phyloP scores from a whole-genome alignment of 2,888 invertebrate genomes.

The Dysmachus trigonus region DNA sequence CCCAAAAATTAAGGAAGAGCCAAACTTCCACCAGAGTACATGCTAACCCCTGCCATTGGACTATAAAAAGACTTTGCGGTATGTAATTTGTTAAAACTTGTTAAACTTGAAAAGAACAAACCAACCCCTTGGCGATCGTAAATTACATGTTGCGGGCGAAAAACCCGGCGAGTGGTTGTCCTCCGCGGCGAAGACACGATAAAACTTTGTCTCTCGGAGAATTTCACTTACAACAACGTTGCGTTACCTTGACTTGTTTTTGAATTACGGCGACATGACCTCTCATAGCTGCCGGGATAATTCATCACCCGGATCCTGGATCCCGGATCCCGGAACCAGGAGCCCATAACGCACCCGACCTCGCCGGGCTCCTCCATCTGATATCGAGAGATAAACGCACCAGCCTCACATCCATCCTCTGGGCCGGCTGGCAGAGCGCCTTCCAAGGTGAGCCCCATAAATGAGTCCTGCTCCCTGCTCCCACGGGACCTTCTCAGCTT shows the following conservation, averaged over 20 bases:
- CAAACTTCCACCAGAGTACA: neutral
- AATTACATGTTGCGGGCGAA: neutral
- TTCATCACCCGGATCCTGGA: constrained; percentile 15
- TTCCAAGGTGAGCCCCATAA: neutral
- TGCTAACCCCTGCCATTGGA: neutral
- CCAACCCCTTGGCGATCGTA: neutral
- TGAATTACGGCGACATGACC: constrained; percentile 13
- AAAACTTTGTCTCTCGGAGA: neutral
- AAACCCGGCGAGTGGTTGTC: neutral
- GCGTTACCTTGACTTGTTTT: neutral
- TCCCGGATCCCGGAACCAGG: too few species aligned
- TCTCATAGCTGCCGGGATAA: neutral
- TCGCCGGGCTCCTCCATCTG: neutral
- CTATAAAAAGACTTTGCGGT: neutral
- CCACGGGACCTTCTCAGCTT: neutral
- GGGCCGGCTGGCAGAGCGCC: too few species aligned
- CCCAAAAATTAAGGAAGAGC: neutral
- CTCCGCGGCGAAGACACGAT: neutral
- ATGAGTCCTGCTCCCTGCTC: neutral
- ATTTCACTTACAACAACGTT: constrained; percentile 24
- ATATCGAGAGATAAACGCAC: constrained; percentile 5
- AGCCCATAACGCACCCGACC: neutral
- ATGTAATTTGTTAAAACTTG: neutral
- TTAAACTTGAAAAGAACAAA: neutral
- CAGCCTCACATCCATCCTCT: neutral